These are phyloP conservation scores for Muricea muricata DNA, from an alignment of 92 coral and sea anemone genomes.

Conservation along the genomic window DNA sequence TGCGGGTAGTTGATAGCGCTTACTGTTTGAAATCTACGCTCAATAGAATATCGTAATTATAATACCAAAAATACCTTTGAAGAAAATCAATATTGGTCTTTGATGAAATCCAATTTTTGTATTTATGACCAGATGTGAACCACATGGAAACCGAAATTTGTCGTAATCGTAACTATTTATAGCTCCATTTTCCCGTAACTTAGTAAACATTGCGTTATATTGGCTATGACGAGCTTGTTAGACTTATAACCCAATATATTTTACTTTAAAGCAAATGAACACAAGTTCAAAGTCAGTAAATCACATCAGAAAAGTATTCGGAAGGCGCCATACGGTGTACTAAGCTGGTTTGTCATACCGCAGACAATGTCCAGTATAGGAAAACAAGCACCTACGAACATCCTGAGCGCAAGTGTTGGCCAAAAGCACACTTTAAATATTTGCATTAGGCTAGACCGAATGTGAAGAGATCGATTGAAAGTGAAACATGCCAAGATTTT, in stretches of 20 bases:
- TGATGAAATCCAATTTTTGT: slow-evolving; percentile 15
- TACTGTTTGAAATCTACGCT: not conserved
- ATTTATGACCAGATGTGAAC: slow-evolving; percentile 35
- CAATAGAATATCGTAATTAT: slow-evolving; percentile 8
- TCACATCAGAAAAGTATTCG: not conserved
- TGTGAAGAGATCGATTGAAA: not conserved
- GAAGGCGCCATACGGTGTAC: slow-evolving; percentile 21
- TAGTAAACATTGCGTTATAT: slow-evolving; percentile 31
- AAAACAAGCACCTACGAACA: slow-evolving; percentile 16
- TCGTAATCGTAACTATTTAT: slow-evolving; percentile 31
- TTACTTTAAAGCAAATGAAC: slow-evolving; percentile 12
- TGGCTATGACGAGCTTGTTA: slow-evolving; percentile 37
- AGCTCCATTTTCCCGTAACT: slow-evolving; percentile 17
- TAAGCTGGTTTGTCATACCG: slow-evolving; percentile 24
- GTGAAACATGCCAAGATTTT: not conserved
- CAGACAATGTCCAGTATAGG: not conserved
- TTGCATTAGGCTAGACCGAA: slow-evolving; percentile 2
- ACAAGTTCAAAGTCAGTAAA: not conserved
- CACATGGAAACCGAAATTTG: slow-evolving; percentile 46
- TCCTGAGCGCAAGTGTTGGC: not conserved
- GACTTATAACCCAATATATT: not conserved
- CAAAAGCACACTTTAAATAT: slow-evolving; percentile 11
- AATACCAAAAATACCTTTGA: slow-evolving; percentile 22
- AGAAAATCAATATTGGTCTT: slow-evolving; percentile 9
- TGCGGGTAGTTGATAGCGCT: not conserved